A percentile compares a stretch with the other conserved stretches of the same genome.
Evolutionary conservation across 2,113 vertebrate genomes (phyloP).

Genomic region (Pseudorectes ferrugineus): DNA sequence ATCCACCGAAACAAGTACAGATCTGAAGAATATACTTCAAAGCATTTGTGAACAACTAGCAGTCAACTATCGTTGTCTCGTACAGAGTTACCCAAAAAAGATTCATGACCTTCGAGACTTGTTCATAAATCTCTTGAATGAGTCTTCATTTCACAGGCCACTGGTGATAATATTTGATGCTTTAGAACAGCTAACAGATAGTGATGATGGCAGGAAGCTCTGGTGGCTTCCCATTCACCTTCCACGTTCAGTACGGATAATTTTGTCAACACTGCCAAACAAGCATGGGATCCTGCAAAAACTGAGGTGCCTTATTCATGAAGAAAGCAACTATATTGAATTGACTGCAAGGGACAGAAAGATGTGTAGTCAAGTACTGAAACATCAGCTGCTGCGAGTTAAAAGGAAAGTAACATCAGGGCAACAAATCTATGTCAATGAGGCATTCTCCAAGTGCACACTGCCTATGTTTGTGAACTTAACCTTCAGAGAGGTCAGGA

Average conservation of each 20-base stretch:
- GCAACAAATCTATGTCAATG: constrained; percentile 98
- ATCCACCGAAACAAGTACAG: constrained; percentile 85
- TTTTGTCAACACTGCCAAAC: constrained; percentile 95
- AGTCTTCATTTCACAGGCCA: constrained; percentile 90
- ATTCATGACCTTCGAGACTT: constrained; percentile 94
- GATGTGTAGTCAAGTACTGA: constrained; percentile 95
- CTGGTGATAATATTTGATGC: constrained; percentile 92
- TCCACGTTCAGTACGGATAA: constrained; percentile 89
- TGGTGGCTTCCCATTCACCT: constrained; percentile 97
- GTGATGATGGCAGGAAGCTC: constrained; percentile 90
- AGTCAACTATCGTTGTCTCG: constrained; percentile 90
- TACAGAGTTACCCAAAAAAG: constrained; percentile 95
- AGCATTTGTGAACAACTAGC: constrained; percentile 96
- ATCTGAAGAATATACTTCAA: constrained; percentile 89
- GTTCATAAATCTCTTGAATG: constrained; percentile 90
- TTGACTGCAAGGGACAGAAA: constrained; percentile 89
- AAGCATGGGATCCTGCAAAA: constrained; percentile 97
- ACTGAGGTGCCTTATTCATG: constrained; percentile 88
- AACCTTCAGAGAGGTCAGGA: constrained; percentile 92
- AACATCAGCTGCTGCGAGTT: constrained; percentile 90
- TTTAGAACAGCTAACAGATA: constrained; percentile 91
- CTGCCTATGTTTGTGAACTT: constrained; percentile 98
- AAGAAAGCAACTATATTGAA: constrained; percentile 90
- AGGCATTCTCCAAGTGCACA: constrained; percentile 93
- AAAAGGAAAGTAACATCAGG: constrained; percentile 98